Evolutionary conservation across 2,797 vertebrate species (phyloP), one percentile per base, ranked within the genome.

Genomic region (Melanotaenia boesemani): DNA sequence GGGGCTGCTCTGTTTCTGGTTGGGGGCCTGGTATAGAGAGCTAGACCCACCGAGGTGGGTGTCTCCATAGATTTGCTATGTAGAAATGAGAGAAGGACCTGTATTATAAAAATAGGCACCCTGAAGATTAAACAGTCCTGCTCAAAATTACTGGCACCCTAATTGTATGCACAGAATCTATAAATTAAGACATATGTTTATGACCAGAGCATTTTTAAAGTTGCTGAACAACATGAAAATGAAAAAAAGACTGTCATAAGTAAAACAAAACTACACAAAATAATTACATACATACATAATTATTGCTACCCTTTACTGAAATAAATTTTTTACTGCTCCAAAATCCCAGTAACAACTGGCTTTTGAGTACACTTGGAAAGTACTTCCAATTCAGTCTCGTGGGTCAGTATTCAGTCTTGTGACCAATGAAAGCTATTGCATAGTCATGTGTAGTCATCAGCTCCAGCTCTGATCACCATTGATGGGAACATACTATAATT

Each of bases 1-100:
- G 88, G 87, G 77, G 81, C 68, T 91, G 76, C 83, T 92, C 71
- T 92, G 83, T 88, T 86, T 89, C 58, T 89, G 82, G 86, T 64
- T 88, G 70, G 89, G 87, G 82, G 76, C 70, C 61, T 90, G 89
- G 86, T 70, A 87, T 86, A 90, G 88, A 71, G 80, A 91, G 79
- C 55, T 88, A 81, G 75, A 87, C 78, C 84, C 79, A 6, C 83
- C 63, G 61, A 92, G 88, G 88, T 92, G 85, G 78, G 84, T 90
- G 70, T 81, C 72, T 85, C 70, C 71, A 74, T 67, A 79, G 72
- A 81, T 63, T 57, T 13, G 20, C 10, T 37, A 24, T 74, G 10
- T n/a, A 59, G 8, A 30, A 55, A 41, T 39, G 26, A 24, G 39
- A 50, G 34, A 54, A 26, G 0, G 20, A 37, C 2, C 37, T 12